Evolutionary conservation across 2,113 vertebrate genomes (phyloP).

Genomic region (Chamaea fasciata): DNA sequence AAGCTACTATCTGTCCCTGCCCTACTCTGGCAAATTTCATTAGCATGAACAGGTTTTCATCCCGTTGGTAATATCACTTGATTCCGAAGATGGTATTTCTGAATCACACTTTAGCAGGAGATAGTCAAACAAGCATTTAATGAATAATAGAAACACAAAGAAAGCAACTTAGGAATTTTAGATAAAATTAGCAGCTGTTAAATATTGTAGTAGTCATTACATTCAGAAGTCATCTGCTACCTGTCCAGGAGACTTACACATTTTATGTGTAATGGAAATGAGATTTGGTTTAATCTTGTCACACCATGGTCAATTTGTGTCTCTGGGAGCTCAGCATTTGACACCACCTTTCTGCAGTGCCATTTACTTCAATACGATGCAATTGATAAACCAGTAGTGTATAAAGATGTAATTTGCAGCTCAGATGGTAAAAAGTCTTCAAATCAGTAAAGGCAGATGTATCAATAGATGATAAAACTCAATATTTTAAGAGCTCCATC

Average conservation of each 20-base stretch:
- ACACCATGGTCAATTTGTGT: background rate
- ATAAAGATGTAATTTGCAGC: background rate
- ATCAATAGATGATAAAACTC: background rate
- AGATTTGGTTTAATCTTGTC: background rate
- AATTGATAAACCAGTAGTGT: constrained; percentile 29
- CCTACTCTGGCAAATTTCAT: background rate
- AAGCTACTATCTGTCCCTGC: background rate
- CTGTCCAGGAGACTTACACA: background rate
- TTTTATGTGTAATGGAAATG: constrained; percentile 8
- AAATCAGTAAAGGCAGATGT: background rate
- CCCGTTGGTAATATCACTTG: background rate
- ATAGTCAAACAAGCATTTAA: background rate
- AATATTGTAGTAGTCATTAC: constrained; percentile 11
- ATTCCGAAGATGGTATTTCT: background rate
- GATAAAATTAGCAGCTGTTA: constrained; percentile 11
- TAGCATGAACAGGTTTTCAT: background rate
- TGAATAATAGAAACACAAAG: background rate
- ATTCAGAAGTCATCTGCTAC: background rate
- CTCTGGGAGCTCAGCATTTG: background rate
- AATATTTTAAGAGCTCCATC: background rate
- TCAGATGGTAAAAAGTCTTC: constrained; percentile 1
- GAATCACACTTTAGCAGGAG: background rate
- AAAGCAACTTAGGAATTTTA: background rate
- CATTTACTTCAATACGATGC: background rate
- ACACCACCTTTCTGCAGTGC: background rate